Base-by-base conservation (phyloP, 2,113 vertebrate species). In the Tylochromis polylepis region DNA sequence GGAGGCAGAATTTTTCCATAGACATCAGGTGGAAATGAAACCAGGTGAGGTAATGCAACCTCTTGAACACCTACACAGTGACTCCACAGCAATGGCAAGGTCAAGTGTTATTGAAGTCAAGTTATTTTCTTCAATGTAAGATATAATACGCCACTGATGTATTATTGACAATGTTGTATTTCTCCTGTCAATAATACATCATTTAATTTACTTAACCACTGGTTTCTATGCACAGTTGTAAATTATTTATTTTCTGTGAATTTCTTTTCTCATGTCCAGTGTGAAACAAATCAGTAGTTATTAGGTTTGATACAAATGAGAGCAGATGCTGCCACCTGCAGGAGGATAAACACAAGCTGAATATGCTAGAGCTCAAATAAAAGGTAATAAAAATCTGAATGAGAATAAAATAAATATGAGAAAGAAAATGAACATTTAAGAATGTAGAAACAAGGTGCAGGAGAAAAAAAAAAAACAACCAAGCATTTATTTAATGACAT, bases 281-380 rank as follows among this genome's bases (percentile, higher is more conserved):
- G 9, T 43, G 83, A 75, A 27, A 22, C 6, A 80, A 83, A 41
- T 29, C 9, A 24, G 53, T 8, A 51, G 27, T 81, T 5, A 1
- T 16, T n/a, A 9, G 15, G 27, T 29, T 59, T 86, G 11, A 53
- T 24, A 29, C 7, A 83, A 85, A 91, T 83, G 8, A 65, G 1
- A 65, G 62, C 57, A 49, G 59, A 93, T 86, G 83, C 89, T 92
- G 93, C 88, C 93, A 87, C 82, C 94, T 88, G 34, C 80, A 70
- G 95, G 89, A 49, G 0, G 3, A 67, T 18, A 3, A 18, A 36
- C 14, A 14, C 12, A 82, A 51, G 1, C 8, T 36, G 27, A 49
- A 55, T 7, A 4, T 8, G 24, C 5, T 57, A 12, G n/a, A 58
- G 11, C 18, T n/a, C 3, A 58, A 34, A 72, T 2, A 70, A 67